Base-by-base conservation (phyloP, 23 tunicate species). In the Clavelina lepadiformis region DNA sequence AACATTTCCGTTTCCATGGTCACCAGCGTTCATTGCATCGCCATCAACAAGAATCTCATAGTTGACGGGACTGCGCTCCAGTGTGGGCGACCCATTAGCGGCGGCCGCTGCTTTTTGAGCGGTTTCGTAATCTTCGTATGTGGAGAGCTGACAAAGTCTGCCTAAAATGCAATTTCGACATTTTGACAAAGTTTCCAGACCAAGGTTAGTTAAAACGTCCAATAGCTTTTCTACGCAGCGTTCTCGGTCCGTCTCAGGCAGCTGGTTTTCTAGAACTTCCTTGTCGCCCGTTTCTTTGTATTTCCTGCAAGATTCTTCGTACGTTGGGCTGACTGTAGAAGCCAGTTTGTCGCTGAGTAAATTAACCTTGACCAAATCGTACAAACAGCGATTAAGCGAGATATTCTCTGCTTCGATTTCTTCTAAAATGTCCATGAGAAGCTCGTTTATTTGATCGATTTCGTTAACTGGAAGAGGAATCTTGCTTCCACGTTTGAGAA, bases 361-460 rank as follows among this genome's bases (percentile, higher is more conserved):
- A 20, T 59, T 46, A 20, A 51, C 68, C 1, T 6, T 6, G 20
- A 82, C 81, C 33, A 68, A 58, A 58, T 74, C 74, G n/a, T 46
- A 33, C 31, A 82, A 35, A 38, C 76, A 82, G 1, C 37, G 68
- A 35, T 67, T 61, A 2, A 82, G 51, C 18, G 76, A 56, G 25
- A 82, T 68, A 38, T 74, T 82, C n/a, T 74, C 91, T 3, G 75
- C 91, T 35, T 74, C 81, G 24, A 82, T 67, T 51, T 82, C 91
- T 28, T 82, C 91, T 5, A 82, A 31, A 5, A 82, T 82, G 51
- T 82, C 91, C 81, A 82, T 67, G 46, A 82, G 41, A 15, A 67
- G 66, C 37, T 82, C 91, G 53, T 82, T 82, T 13, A 56, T 67
- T 18, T 44, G 67, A 31, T 82, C 91, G 0, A 64, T 55, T 35